Base-by-base conservation (phyloP, 2,113 vertebrate genomes). In the Cottus gobio region DNA sequence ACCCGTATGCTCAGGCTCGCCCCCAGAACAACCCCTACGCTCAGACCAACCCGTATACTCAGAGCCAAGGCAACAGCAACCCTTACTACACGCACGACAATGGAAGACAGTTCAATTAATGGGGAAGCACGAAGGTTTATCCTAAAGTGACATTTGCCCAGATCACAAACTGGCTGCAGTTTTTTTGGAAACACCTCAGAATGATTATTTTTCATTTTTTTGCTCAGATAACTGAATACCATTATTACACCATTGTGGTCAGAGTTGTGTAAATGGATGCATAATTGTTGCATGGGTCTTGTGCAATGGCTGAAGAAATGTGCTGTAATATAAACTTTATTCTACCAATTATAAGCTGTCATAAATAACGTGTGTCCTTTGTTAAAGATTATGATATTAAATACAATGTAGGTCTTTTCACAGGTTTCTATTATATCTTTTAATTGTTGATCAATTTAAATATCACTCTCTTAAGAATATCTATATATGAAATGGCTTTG, bases 1-100 rank as follows among this genome's bases (percentile, higher is more conserved):
- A 4, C 52, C 65, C 36, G 0, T 77, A 80, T 48, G 36, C 42
- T 30, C 80, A 83, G 39, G 36, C 30, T 34, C 80, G 56, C 60
- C 62, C 79, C 24, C 74, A 85, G 67, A 81, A 0, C 37, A 91
- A 72, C 70, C 65, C 52, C 0, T 90, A 90, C 10, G 11, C 73
- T 15, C 79, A 85, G 76, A 85, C 1, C 63, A 90, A 85, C 75
- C 77, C 84, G 3, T 89, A 89, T 12, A n/a, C 18, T 10, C 69
- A 78, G 67, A 71, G 3, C 34, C 82, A 50, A 50, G 37, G 68
- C 70, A 68, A 81, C 4, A 62, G 22, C 63, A 94, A 93, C 61
- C 71, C 77, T 0, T 28, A 86, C 79, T 93, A 63, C 65, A 9
- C 1, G 9, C 22, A 80, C 0, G 86, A 91, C 7, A 24, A 91